Evolutionary conservation across 2,113 vertebrate genomes (phyloP).

Genomic region (Tricholaema leucomelas): DNA sequence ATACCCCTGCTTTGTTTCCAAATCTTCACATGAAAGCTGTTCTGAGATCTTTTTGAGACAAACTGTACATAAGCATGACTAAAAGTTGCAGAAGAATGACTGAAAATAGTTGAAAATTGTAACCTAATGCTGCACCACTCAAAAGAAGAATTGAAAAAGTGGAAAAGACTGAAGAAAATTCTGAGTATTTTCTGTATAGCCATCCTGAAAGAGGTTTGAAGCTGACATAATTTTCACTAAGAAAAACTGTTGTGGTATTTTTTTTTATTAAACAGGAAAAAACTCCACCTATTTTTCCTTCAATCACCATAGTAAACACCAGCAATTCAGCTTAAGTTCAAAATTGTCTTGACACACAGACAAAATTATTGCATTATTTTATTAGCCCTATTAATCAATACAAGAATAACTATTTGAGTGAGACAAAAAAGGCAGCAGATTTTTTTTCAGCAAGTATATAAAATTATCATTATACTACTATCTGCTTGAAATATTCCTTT

Average conservation of each 20-base stretch:
- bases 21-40: background rate
- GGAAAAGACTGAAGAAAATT: background rate
- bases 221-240: background rate
- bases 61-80: background rate
- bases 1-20: background rate
- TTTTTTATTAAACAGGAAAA: background rate
- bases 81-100: background rate
- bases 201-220: background rate
- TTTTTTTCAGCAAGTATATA: background rate
- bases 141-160: background rate
- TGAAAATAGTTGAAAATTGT: background rate
- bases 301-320: background rate
- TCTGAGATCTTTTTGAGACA: background rate
- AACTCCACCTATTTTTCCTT: background rate
- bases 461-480: background rate
- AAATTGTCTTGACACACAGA: background rate
- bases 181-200: background rate
- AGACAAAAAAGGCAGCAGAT: background rate
- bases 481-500: background rate
- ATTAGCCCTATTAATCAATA: background rate
- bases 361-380: background rate
- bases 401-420: background rate
- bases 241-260: accelerated
- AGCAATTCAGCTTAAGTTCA: background rate
- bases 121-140: background rate